Conservation (phyloP, 2,888 invertebrate species). For the Tethea ocularis region DNA sequence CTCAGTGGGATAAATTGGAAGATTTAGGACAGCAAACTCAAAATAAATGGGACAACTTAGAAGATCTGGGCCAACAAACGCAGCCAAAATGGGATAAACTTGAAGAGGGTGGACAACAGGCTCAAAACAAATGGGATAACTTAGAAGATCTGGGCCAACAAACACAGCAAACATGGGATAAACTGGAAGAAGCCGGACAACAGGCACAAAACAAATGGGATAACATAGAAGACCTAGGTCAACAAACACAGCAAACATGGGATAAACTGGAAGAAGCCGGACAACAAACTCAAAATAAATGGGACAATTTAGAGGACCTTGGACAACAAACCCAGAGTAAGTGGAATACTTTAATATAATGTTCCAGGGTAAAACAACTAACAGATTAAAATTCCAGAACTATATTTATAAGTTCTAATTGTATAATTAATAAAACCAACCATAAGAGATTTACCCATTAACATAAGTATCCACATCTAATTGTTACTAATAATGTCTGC, state of each 20-base stretch:
- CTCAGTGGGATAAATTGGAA: slow-evolving; percentile 27
- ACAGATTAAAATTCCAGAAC: not conserved
- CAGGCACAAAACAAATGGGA: slow-evolving; percentile 38
- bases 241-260: slow-evolving; percentile 42
- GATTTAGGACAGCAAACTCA: slow-evolving; percentile 44
- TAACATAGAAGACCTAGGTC: slow-evolving; percentile 28
- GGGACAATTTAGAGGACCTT: slow-evolving; percentile 39
- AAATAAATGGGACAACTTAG: slow-evolving; percentile 29
- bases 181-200: slow-evolving; percentile 39
- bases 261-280: slow-evolving; percentile 42
- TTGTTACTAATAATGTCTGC: too few relatives aligned
- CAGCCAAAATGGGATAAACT: slow-evolving; percentile 39
- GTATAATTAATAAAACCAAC: not conserved
- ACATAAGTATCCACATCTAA: not conserved
- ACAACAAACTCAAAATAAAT: slow-evolving; percentile 45
- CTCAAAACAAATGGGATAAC: too few relatives aligned
- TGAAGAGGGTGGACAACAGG: slow-evolving; percentile 50
- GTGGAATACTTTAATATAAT: slow-evolving; percentile 20
- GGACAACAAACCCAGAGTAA: slow-evolving; percentile 29
- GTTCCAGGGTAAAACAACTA: not conserved
- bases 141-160: slow-evolving; percentile 44
- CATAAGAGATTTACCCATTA: not conserved
- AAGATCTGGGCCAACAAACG: slow-evolving; percentile 37
- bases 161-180: slow-evolving; percentile 25
- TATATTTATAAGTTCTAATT: not conserved